Evolutionary conservation across 2,797 vertebrate species (phyloP).

Genomic region (Hybognathus amarus): DNA sequence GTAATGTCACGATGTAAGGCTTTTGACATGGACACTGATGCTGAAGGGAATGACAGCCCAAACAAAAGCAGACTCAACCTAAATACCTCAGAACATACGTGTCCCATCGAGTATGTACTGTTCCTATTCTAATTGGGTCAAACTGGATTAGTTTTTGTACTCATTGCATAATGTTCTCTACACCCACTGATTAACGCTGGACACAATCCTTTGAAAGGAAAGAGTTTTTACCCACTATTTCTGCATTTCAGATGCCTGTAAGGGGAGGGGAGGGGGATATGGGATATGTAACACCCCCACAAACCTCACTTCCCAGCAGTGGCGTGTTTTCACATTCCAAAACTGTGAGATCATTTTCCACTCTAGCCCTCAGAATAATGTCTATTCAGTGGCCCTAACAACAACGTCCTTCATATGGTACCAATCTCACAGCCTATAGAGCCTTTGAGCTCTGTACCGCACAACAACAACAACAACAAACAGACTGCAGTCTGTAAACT

Average conservation of each 20-base stretch:
- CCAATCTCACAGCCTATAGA: not conserved
- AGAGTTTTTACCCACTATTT: not conserved
- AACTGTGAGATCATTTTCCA: slow-evolving; percentile 53
- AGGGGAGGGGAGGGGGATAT: not conserved
- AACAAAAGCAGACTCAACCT: slow-evolving; percentile 20
- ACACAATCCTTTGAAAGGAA: not conserved
- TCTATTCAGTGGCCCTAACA: slow-evolving; percentile 38
- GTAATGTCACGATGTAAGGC: slow-evolving; percentile 41
- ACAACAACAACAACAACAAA: slow-evolving; percentile 45
- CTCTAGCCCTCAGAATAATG: slow-evolving; percentile 36
- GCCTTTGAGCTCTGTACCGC: slow-evolving; percentile 5
- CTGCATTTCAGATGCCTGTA: not conserved
- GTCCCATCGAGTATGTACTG: not conserved
- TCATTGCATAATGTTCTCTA: not conserved
- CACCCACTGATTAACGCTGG: not conserved
- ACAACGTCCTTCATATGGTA: slow-evolving; percentile 13
- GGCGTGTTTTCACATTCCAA: slow-evolving; percentile 54
- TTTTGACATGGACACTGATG: slow-evolving; percentile 26
- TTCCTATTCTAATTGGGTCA: not conserved
- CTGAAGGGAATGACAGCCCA: not conserved
- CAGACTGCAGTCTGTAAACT: slow-evolving; percentile 3
- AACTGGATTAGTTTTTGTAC: not conserved
- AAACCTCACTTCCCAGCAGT: slow-evolving; percentile 33
- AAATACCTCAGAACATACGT: slow-evolving; percentile 1
- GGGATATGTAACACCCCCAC: slow-evolving; percentile 22